These are phyloP conservation scores for Arothron firmamentum DNA, from an alignment of 2,113 vertebrate genomes.

Conservation along the genomic window DNA sequence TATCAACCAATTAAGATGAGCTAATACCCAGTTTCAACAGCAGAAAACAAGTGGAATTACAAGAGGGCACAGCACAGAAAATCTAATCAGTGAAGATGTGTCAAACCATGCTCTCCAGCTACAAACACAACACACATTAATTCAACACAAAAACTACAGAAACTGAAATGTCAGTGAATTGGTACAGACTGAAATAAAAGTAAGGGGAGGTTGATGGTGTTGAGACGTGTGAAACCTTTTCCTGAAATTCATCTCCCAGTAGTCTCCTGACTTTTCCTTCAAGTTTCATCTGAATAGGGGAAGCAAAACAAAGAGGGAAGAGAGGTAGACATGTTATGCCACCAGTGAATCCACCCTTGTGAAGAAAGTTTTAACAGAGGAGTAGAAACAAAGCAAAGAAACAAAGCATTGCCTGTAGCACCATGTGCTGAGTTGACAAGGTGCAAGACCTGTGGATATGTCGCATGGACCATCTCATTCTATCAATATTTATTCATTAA, in stretches of 20 bases:
- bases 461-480: no score
- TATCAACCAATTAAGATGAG: no score
- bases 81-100: no score
- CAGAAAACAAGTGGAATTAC: no score
- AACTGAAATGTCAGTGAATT: not conserved
- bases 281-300: slow-evolving; percentile 77
- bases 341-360: slow-evolving; percentile 57
- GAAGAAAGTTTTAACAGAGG: not conserved
- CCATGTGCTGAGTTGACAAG: not conserved
- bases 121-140: no score
- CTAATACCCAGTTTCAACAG: no score
- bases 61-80: no score
- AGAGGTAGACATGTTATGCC: slow-evolving; percentile 46
- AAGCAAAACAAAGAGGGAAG: slow-evolving; percentile 32
- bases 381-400: not conserved
- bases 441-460: not conserved
- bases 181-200: not conserved
- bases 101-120: no score
- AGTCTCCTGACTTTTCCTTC: slow-evolving; percentile 80
- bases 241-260: slow-evolving; percentile 83
- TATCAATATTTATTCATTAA: not conserved
- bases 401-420: not conserved
- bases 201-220: slow-evolving; percentile 4
- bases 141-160: no score
- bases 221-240: slow-evolving; percentile 73